A percentile compares a stretch with the other conserved stretches of the same genome.
These are phyloP conservation scores for Stichodactyla helianthus DNA, from an alignment of 64 coral and sea anemone species.

Conservation along the genomic window DNA sequence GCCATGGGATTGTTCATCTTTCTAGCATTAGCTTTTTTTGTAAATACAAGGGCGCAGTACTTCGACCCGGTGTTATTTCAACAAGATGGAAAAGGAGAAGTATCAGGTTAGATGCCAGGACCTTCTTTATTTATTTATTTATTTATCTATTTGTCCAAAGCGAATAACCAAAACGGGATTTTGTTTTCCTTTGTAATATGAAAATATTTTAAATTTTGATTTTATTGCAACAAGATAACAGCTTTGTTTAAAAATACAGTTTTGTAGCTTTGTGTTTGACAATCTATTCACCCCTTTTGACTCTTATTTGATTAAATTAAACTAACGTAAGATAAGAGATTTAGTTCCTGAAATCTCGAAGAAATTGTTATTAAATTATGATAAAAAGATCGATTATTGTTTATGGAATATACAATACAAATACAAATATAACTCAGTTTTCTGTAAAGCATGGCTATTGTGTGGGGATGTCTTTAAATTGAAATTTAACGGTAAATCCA, in stretches of 20 bases:
- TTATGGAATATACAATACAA: no score
- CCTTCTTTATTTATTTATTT: not conserved
- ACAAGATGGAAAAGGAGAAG: conserved; percentile 28
- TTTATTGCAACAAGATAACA: not conserved
- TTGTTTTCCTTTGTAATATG: not conserved
- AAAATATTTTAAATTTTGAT: not conserved
- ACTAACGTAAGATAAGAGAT: no score
- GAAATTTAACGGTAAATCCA: no score
- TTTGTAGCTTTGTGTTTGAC: not conserved
- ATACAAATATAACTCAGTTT: no score
- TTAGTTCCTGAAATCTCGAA: no score
- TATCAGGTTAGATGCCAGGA: not conserved
- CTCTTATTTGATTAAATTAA: no score
- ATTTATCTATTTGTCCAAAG: not conserved
- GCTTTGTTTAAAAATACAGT: no score
- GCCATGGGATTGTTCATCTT: not conserved
- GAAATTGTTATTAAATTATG: no score
- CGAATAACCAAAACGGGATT: not conserved
- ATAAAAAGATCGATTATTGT: no score
- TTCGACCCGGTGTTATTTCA: conserved; percentile 15
- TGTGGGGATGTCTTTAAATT: no score
- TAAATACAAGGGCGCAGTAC: not conserved
- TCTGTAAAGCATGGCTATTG: no score
- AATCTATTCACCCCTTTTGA: not conserved
- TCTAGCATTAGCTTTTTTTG: not conserved